Evolutionary conservation across 2,797 vertebrate genomes (phyloP).

Genomic region (Buphagus erythrorhynchus): DNA sequence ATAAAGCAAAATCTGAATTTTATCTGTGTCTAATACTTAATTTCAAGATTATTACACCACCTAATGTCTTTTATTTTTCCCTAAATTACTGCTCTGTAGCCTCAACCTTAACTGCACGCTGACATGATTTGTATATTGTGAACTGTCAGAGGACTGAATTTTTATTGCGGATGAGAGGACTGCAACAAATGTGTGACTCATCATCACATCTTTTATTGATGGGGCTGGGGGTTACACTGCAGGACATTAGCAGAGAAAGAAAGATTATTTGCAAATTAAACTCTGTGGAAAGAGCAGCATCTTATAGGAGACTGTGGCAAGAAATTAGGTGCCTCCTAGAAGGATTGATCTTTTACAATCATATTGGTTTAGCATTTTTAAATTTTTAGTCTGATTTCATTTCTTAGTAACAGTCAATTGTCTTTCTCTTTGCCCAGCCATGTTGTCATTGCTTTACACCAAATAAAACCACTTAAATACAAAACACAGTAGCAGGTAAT

Average conservation of each 20-base stretch:
- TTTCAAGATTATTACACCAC: not conserved
- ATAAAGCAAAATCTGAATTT: not conserved
- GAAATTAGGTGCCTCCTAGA: not conserved
- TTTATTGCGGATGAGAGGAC: not conserved
- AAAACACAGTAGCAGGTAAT: not conserved
- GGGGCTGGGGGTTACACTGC: constrained; percentile 7
- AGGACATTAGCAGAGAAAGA: constrained; percentile 25
- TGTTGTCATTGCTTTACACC: not conserved
- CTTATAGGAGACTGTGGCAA: not conserved
- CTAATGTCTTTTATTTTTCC: not conserved
- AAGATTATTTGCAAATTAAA: constrained; percentile 50
- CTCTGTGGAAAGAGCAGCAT: not conserved
- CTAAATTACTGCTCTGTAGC: not conserved
- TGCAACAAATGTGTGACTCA: constrained; percentile 37
- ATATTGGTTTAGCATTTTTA: not conserved
- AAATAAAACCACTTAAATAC: not conserved
- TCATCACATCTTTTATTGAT: constrained; percentile 64
- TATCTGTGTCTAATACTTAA: not conserved
- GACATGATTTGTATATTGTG: constrained; percentile 36
- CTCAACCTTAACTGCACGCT: not conserved
- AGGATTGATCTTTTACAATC: not conserved
- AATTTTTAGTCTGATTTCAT: not conserved
- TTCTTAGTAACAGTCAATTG: not conserved
- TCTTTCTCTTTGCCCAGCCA: not conserved
- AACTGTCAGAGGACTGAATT: not conserved